phyloP scores from a whole-genome alignment of 2,113 vertebrate species.

The Hypocryptadius cinnamomeus region DNA sequence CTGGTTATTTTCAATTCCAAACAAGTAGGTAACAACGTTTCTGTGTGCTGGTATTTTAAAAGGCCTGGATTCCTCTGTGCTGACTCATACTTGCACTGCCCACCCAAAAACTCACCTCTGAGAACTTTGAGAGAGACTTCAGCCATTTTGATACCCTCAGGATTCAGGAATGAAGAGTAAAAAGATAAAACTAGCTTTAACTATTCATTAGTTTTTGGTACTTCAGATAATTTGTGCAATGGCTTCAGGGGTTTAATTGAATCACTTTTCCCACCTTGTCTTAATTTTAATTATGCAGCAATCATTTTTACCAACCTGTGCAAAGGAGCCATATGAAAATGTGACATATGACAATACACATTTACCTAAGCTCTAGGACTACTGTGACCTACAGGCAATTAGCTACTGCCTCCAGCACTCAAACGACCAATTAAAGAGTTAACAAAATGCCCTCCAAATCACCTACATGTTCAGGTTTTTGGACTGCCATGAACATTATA shows the following conservation, averaged over 20 bases:
- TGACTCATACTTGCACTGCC: slow-evolving; percentile 32
- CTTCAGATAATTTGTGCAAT: slow-evolving; percentile 72
- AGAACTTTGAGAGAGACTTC: slow-evolving; percentile 1
- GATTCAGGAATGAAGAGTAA: slow-evolving; percentile 48
- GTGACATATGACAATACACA: slow-evolving; percentile 79
- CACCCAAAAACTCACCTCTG: slow-evolving; percentile 36
- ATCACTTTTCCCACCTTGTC: slow-evolving; percentile 72
- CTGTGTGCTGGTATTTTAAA: slow-evolving; percentile 46
- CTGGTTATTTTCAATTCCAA: slow-evolving; percentile 63
- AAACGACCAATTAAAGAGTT: slow-evolving; percentile 80
- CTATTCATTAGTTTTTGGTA: slow-evolving; percentile 72
- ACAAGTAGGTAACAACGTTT: slow-evolving; percentile 44
- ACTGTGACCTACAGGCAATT: slow-evolving; percentile 77
- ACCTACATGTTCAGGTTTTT: slow-evolving; percentile 72
- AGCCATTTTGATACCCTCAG: slow-evolving; percentile 12
- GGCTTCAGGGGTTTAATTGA: slow-evolving; percentile 72
- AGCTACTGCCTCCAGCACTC: slow-evolving; percentile 69
- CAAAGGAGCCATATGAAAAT: slow-evolving; percentile 70
- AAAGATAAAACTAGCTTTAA: slow-evolving; percentile 68
- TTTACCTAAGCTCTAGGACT: slow-evolving; percentile 72
- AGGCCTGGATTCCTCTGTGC: slow-evolving; percentile 1
- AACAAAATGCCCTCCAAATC: slow-evolving; percentile 78
- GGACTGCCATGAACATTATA: slow-evolving; percentile 70
- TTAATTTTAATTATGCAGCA: slow-evolving; percentile 77
- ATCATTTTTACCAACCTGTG: slow-evolving; percentile 72